Conservation (phyloP, 2,797 vertebrate genomes). For the Eospalax fontanierii region DNA sequence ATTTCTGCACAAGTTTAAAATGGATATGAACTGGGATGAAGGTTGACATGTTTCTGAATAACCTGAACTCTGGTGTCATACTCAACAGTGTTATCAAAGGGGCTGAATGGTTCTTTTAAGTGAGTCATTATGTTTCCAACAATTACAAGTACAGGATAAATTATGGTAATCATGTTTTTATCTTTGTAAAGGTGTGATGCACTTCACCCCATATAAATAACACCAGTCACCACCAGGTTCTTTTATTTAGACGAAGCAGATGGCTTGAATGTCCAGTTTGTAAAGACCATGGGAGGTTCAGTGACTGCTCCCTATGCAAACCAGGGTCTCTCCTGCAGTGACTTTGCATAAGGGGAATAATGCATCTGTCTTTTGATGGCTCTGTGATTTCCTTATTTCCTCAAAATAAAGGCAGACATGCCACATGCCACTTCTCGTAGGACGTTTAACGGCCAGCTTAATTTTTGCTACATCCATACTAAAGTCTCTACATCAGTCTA, state of each 20-base stretch:
- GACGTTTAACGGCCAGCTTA: not conserved
- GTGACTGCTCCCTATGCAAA: not conserved
- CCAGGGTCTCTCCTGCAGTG: not conserved
- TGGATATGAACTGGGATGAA: conserved; percentile 34
- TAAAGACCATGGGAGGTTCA: not conserved
- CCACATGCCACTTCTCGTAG: not conserved
- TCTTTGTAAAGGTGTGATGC: not conserved
- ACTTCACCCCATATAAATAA: conserved; percentile 19
- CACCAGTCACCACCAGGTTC: not conserved
- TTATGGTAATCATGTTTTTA: conserved; percentile 50
- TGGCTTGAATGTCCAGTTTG: not conserved
- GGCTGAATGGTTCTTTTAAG: conserved; percentile 58
- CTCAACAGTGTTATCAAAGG: conserved; percentile 35
- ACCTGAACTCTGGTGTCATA: conserved; percentile 61
- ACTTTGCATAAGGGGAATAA: not conserved
- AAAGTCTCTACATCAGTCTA: not conserved
- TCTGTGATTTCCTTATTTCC: not conserved
- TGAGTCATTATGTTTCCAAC: conserved; percentile 16
- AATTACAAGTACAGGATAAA: conserved; percentile 36
- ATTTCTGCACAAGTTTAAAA: conserved; percentile 61
- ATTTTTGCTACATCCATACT: not conserved
- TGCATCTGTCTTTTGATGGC: not conserved
- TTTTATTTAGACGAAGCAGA: conserved; percentile 8
- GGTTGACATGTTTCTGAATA: conserved; percentile 44
- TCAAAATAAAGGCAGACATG: not conserved